A percentile compares a stretch with the other conserved stretches of the same genome.
phyloP scores from a whole-genome alignment of 2,888 invertebrate species.

The Standfussiana lucernea region DNA sequence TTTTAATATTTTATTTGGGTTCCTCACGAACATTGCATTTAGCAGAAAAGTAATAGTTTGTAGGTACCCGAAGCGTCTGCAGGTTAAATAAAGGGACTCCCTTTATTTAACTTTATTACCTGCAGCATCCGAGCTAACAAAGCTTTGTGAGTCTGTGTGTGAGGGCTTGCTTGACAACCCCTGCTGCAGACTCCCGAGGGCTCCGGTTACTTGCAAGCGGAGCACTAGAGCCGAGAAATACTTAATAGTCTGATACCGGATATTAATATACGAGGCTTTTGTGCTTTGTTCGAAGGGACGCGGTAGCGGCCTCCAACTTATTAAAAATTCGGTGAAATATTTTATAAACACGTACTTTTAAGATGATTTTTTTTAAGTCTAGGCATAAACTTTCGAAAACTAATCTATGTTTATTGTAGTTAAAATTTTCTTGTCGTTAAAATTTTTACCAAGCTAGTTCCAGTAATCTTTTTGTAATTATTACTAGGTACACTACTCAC shows the following conservation, averaged over 20 bases:
- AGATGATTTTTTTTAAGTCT: too few species aligned
- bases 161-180: not conserved
- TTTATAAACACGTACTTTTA: not conserved
- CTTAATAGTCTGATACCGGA: too few species aligned
- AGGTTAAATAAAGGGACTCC: not conserved
- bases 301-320: not conserved
- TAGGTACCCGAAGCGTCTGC: not conserved
- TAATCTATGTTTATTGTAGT: not conserved
- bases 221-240: not conserved
- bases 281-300: not conserved
- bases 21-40: not conserved
- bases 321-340: not conserved
- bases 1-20: slow-evolving; percentile 15
- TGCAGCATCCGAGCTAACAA: too few species aligned
- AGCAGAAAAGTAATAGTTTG: not conserved
- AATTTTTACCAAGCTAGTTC: too few species aligned
- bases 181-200: not conserved
- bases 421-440: not conserved
- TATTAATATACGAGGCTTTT: not conserved
- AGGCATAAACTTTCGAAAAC: too few species aligned
- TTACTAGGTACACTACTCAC: not conserved
- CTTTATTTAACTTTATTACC: too few species aligned
- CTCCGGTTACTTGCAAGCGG: not conserved
- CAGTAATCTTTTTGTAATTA: not conserved
- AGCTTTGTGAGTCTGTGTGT: not conserved